Evolutionary conservation across 2,113 vertebrate species (phyloP).

Genomic region (Chaetops frenatus): DNA sequence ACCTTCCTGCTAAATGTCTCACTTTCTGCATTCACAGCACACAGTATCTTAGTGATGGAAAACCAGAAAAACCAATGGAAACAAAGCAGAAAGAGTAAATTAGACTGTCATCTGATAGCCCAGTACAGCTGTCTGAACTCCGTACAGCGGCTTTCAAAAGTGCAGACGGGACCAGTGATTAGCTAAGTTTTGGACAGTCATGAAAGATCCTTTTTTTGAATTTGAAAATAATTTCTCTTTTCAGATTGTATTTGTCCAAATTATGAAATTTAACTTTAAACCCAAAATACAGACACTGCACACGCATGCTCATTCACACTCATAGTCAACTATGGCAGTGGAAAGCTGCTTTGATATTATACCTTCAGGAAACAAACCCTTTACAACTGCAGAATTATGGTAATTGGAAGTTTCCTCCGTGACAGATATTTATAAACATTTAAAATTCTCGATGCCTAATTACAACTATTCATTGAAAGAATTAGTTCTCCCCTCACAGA

Average conservation of each 20-base stretch:
- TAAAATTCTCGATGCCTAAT: background rate
- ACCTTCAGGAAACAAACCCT: background rate
- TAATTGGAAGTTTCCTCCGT: background rate
- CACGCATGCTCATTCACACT: rapidly evolving
- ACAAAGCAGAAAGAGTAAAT: background rate
- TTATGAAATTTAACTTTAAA: background rate
- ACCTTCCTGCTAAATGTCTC: background rate
- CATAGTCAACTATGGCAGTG: background rate
- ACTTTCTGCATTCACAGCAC: background rate
- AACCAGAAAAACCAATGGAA: background rate
- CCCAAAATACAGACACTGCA: background rate
- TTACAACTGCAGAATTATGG: background rate
- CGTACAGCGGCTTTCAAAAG: background rate
- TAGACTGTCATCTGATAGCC: background rate
- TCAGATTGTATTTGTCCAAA: background rate
- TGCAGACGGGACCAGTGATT: background rate
- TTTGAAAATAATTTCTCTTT: background rate
- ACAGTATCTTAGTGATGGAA: background rate
- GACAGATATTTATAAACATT: background rate
- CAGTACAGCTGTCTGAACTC: background rate
- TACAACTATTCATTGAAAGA: background rate
- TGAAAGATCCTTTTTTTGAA: background rate
- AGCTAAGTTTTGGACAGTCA: background rate
- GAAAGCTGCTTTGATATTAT: background rate
- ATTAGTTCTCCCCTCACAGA: background rate